phyloP scores from a whole-genome alignment of 2,797 vertebrate genomes.

The Liasis olivaceus region DNA sequence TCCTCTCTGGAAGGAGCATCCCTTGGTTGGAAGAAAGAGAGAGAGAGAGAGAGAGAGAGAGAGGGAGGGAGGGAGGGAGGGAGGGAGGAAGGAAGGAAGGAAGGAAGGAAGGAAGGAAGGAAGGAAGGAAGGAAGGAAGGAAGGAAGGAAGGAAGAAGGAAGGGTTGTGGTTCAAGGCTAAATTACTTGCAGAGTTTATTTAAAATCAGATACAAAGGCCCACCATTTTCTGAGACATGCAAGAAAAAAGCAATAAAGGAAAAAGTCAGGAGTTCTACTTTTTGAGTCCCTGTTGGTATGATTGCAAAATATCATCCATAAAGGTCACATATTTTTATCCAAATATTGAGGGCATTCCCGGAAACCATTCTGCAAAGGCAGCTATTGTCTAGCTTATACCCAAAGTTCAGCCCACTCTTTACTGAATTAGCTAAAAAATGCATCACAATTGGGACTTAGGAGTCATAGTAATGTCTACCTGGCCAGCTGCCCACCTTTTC shows the following conservation, averaged over 20 bases:
- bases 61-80: constrained; percentile 63
- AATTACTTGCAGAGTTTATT: constrained; percentile 81
- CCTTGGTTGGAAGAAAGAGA: constrained; percentile 76
- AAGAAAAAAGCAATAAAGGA: constrained; percentile 75
- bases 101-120: constrained; percentile 75
- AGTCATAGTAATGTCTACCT: constrained; percentile 96
- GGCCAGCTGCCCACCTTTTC: constrained; percentile 89
- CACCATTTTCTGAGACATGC: constrained; percentile 91
- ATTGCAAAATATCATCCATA: constrained; percentile 87
- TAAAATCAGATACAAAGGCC: constrained; percentile 84
- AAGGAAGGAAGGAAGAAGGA: constrained; percentile 74
- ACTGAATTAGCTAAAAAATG: constrained; percentile 86
- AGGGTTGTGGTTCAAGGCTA: constrained; percentile 81
- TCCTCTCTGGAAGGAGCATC: constrained; percentile 73
- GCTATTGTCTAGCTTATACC: constrained; percentile 96
- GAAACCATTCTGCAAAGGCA: constrained; percentile 92
- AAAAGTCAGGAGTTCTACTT: constrained; percentile 80
- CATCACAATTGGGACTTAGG: constrained; percentile 91
- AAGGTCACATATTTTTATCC: constrained; percentile 85
- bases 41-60: neutral
- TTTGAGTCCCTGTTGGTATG: constrained; percentile 86
- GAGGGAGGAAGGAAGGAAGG: constrained; percentile 37
- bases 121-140: constrained; percentile 70
- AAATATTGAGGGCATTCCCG: constrained; percentile 88
- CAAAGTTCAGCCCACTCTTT: constrained; percentile 85